A percentile compares a stretch with the other conserved stretches of the same genome.
Conservation (phyloP, 1,140 invertebrate genomes). For the Pentalonia nigronervosa region DNA sequence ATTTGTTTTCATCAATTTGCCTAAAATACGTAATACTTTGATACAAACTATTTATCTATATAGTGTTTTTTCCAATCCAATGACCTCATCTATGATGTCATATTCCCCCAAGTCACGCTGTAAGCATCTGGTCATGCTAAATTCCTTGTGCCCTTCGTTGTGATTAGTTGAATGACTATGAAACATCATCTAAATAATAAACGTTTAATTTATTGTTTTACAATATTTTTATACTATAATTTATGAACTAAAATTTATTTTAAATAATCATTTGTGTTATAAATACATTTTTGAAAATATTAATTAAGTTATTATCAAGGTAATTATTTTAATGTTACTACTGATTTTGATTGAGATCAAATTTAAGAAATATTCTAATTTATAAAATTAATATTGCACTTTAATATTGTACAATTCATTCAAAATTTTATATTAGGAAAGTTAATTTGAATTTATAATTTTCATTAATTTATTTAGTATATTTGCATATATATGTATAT, state of each 20-base stretch:
- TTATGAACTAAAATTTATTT: not conserved
- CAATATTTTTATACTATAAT: not conserved
- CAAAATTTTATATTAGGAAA: not conserved
- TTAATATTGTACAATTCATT: not conserved
- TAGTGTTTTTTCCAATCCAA: conserved; percentile 39
- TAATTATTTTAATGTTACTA: not conserved
- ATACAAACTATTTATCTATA: conserved; percentile 20
- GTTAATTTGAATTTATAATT: too few relatives aligned
- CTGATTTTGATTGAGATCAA: not conserved
- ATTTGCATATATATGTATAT: too few relatives aligned
- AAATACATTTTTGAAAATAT: not conserved
- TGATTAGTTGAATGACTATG: conserved; percentile 47
- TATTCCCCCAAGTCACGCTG: conserved; percentile 29
- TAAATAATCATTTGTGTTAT: not conserved
- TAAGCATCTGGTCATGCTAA: conserved; percentile 42
- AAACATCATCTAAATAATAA: conserved; percentile 28
- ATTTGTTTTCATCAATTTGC: conserved; percentile 23
- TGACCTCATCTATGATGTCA: conserved; percentile 58
- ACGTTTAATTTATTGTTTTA: not conserved
- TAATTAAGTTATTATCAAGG: not conserved
- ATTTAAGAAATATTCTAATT: not conserved
- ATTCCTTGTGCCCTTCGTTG: conserved; percentile 36
- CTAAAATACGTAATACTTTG: not conserved
- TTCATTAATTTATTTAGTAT: too few relatives aligned
- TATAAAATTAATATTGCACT: not conserved